Percentiles rank a stretch among this genome's conserved stretches.
These are phyloP conservation scores for Adoxophyes honmai DNA, from an alignment of 1,140 invertebrate genomes.

Conservation along the genomic window DNA sequence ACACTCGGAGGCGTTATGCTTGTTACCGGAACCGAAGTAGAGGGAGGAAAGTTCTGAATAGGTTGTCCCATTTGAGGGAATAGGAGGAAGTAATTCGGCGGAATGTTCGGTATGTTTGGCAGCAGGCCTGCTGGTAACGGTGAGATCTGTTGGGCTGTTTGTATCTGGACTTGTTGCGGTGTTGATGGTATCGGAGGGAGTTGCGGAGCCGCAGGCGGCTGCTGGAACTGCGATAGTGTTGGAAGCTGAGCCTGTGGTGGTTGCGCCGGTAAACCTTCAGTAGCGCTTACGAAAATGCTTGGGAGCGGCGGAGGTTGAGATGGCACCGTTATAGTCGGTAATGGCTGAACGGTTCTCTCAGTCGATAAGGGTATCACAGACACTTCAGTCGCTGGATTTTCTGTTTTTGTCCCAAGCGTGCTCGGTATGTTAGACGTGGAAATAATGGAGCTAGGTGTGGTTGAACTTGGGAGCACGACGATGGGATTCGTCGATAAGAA, in stretches of 20 bases:
- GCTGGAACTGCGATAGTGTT: background rate
- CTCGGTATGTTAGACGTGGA: background rate
- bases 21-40: background rate
- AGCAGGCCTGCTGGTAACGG: background rate
- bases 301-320: background rate
- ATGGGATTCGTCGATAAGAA: conserved; percentile 49
- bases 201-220: background rate
- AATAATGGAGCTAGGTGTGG: conserved; percentile 10
- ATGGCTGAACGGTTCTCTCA: background rate
- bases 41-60: background rate
- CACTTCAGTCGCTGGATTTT: background rate
- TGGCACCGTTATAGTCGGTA: background rate
- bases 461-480: conserved; percentile 30
- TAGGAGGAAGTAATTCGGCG: background rate
- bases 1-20: background rate
- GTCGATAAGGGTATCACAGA: background rate
- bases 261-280: background rate
- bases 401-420: background rate
- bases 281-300: background rate
- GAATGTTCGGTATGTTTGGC: background rate
- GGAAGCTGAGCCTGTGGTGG: conserved; percentile 23
- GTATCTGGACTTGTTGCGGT: background rate
- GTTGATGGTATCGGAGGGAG: background rate
- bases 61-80: background rate
- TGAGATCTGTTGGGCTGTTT: background rate